Base-by-base conservation (phyloP, 2,888 invertebrate species). In the Ariolimax columbianus region DNA sequence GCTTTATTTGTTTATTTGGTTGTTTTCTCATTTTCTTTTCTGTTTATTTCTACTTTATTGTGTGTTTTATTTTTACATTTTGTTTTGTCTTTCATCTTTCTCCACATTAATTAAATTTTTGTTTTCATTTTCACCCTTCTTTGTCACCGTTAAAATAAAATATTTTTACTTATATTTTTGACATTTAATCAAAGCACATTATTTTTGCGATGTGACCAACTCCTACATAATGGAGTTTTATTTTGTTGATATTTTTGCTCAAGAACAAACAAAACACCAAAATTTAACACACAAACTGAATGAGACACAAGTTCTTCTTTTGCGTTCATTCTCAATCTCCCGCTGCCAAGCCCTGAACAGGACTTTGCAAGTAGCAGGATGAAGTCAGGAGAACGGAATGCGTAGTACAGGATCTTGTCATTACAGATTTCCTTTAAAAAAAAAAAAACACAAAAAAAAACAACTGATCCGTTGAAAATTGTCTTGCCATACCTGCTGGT, bases 381-480 rank as follows among this genome's bases (percentile, higher is more conserved):
- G n/a, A n/a, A n/a, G n/a, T n/a, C n/a, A n/a, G n/a, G n/a, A n/a
- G n/a, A n/a, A n/a, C n/a, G n/a, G n/a, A n/a, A n/a, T n/a, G n/a
- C n/a, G n/a, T 30, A 33, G 17, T 11, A 33, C 66, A 33, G 17
- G 33, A 66, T n/a, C 33, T 33, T 30, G 17, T 66, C 2, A 66
- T 66, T 4, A 66, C 30, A 17, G 9, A 30, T 11, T 66, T 30
- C 33, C 30, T 33, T 66, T 6, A 66, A 17, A 11, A 66, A 33
- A n/a, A n/a, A n/a, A n/a, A n/a, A n/a, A n/a, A n/a, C n/a, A n/a
- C n/a, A n/a, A n/a, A n/a, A n/a, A n/a, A n/a, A n/a, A n/a, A n/a
- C n/a, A n/a, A n/a, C n/a, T 66, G 30, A 66, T 66, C 66, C 66
- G 30, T 11, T 33, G 66, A 66, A 66, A 66, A 66, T 66, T 66